Base-by-base conservation (phyloP, 2,888 invertebrate species). In the Imbricaverruca yamaguchii region DNA sequence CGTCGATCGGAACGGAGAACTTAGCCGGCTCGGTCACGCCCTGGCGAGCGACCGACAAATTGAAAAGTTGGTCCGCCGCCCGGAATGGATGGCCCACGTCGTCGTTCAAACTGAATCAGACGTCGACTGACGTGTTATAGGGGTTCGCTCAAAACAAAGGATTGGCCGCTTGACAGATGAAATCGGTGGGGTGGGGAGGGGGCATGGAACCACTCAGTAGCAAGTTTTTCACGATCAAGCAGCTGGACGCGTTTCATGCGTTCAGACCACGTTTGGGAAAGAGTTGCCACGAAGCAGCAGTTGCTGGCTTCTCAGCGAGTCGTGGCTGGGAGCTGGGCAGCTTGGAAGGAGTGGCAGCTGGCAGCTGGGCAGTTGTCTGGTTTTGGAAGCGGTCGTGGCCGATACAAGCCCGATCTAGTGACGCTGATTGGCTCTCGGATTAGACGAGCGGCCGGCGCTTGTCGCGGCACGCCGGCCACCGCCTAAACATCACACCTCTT, bases 51-150 rank as follows among this genome's bases (percentile, higher is more conserved):
- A 21, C 23, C 74, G 74, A 74, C 74, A 55, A 74, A 74, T 74
- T 74, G 74, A 74, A 74, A 74, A 74, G 74, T 74, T 74, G 74
- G 74, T 23, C 55, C 74, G 74, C 21, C 74, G 55, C 10, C 53
- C 53, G 55, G 55, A 74, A 74, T 55, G 53, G 74, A 74, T 74
- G 74, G 55, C 55, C 10, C 21, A 21, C 21, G 55, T 15, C 74
- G 53, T 8, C 74, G 74, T 21, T 55, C 74, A 69, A 61, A 61
- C 39, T 13, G 69, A 39, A 4, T 8, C 67, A 15, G 69, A 13
- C 39, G 7, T 39, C 69, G 25, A 39, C 69, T 15, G 69, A 39
- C 69, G 61, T 61, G 61, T 61, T 61, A 61, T 39, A 15, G 6
- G 69, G 39, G 15, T 13, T 21, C 53, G 53, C 55, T 74, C 74